Conservation (phyloP, 1,140 invertebrate genomes). For the Temnothorax longispinosus region DNA sequence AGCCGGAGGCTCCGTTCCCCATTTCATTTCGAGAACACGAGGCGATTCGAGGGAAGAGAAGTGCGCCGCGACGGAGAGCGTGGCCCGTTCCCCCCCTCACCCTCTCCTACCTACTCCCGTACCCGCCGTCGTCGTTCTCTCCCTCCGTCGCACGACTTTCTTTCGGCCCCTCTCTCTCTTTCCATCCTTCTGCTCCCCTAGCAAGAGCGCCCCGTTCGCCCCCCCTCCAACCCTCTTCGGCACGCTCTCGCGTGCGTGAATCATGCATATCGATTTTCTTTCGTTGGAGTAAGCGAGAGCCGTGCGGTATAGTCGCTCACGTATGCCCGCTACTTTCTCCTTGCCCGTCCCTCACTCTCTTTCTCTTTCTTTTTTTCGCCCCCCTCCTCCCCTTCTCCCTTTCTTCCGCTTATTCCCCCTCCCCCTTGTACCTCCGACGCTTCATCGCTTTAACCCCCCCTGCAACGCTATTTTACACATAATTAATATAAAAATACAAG, state of each 20-base stretch:
- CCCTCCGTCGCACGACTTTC: constrained; percentile 37
- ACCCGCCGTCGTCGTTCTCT: neutral
- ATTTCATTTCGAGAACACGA: constrained; percentile 62
- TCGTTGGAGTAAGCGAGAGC: constrained; percentile 69
- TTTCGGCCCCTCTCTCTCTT: constrained; percentile 20
- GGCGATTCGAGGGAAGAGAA: constrained; percentile 68
- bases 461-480: constrained; percentile 14
- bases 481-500: neutral
- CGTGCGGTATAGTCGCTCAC: constrained; percentile 57
- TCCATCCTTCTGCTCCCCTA: constrained; percentile 44
- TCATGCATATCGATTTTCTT: constrained; percentile 86
- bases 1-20: constrained; percentile 62
- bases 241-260: constrained; percentile 81
- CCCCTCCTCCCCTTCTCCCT: constrained; percentile 50
- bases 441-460: constrained; percentile 18
- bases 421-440: constrained; percentile 1
- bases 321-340: constrained; percentile 41
- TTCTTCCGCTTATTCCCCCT: constrained; percentile 43
- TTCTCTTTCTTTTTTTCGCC: neutral
- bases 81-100: constrained; percentile 22
- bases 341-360: constrained; percentile 1
- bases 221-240: constrained; percentile 62
- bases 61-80: constrained; percentile 48
- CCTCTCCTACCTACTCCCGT: neutral
- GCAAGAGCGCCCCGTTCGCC: constrained; percentile 45